Evolutionary conservation across 2,113 vertebrate species (phyloP).

Genomic region (Tylochromis polylepis): DNA sequence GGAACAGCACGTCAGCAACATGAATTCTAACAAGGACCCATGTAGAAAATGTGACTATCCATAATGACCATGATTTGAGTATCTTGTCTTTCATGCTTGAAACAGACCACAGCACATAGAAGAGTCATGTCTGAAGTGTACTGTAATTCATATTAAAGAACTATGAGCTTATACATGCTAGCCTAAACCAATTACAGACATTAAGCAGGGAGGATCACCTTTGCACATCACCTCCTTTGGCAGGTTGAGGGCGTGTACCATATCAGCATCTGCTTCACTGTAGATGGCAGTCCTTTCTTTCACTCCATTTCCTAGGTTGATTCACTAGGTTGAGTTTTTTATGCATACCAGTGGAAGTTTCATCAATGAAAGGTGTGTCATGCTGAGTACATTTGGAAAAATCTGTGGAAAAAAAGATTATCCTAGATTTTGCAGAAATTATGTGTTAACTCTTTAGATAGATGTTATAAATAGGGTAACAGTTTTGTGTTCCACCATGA

Average conservation of each 20-base stretch:
- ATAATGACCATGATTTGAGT: neutral
- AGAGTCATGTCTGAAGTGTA: neutral
- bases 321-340: neutral
- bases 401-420: neutral
- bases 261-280: neutral
- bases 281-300: neutral
- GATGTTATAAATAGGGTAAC: neutral
- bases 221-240: neutral
- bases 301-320: neutral
- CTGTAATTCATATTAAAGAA: neutral
- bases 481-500: neutral
- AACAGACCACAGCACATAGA: neutral
- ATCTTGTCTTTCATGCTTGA: neutral
- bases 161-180: neutral
- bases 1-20: neutral
- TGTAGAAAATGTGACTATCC: neutral
- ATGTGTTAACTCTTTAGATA: neutral
- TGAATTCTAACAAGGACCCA: neutral
- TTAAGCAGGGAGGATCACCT: neutral
- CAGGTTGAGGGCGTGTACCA: neutral
- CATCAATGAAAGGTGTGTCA: neutral
- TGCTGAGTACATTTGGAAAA: neutral
- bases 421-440: neutral
- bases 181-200: neutral
- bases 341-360: neutral